phyloP scores from a whole-genome alignment of 2,888 invertebrate species.

The Trissolcus brochymenae region DNA sequence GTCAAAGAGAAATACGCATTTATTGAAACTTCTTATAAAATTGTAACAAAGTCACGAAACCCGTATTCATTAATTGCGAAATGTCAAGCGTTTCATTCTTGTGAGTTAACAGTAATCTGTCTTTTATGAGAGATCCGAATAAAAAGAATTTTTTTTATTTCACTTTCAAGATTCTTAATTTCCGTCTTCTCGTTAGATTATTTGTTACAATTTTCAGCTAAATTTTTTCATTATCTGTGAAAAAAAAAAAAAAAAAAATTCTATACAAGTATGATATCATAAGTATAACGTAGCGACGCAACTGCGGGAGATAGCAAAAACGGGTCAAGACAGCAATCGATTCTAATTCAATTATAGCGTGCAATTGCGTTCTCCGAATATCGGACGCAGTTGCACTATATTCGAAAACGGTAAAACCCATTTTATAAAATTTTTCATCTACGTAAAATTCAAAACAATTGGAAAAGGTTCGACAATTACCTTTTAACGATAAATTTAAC shows the following conservation, averaged over 20 bases:
- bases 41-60: constrained; percentile 39
- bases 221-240: neutral
- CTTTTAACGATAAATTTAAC: neutral
- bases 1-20: constrained; percentile 34
- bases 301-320: constrained; percentile 39
- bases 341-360: constrained; percentile 56
- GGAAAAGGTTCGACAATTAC: constrained; percentile 37
- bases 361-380: constrained; percentile 56
- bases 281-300: constrained; percentile 27
- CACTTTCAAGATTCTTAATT: constrained; percentile 39
- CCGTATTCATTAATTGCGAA: constrained; percentile 53
- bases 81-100: constrained; percentile 43
- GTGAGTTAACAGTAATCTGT: constrained; percentile 34
- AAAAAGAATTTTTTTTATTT: too few species aligned
- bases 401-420: constrained; percentile 36
- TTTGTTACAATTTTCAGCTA: neutral
- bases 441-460: constrained; percentile 26
- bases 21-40: constrained; percentile 42
- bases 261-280: constrained; percentile 5
- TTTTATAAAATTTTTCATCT: constrained; percentile 52
- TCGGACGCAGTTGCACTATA: constrained; percentile 40
- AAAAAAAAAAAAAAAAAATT: neutral
- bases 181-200: constrained; percentile 13
- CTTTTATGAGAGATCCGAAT: too few species aligned
- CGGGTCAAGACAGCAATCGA: constrained; percentile 55